Base-by-base conservation (phyloP, 2,797 vertebrate species). In the Meriones psammophilus region DNA sequence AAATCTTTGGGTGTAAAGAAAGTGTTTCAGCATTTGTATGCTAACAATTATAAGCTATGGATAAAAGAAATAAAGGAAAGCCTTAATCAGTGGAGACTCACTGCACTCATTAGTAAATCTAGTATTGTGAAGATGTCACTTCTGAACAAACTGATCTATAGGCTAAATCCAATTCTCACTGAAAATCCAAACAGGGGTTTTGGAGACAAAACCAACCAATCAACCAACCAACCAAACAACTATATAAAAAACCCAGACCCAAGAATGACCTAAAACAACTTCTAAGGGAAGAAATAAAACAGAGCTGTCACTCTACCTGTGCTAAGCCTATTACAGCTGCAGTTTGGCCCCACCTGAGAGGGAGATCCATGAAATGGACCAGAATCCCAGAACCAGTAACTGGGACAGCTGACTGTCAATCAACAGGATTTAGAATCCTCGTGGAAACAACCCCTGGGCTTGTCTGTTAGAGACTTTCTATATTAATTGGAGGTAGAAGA, bases 61-160 rank as follows among this genome's bases (percentile, higher is more conserved):
- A 95, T 84, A 17, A 88, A 79, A 74, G 79, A 74, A 88, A 54
- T 20, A 84, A 86, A 94, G 66, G n/a, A 68, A 78, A 36, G 78
- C 8, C 58, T 74, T 56, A 73, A 36, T 68, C 33, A 69, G 58
- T 24, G 64, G 68, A 76, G 17, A 85, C 2, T 18, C 4, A 76
- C 2, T 1, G 2, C 80, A 56, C 12, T 81, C 60, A 92, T 8
- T 66, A 68, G 83, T n/a, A 62, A 28, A n/a, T 50, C 26, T 42
- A 69, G 30, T 9, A 64, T 3, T 50, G 64, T 22, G 33, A 78
- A 84, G 62, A 84, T 9, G 30, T 50, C 28, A 85, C 3, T 33
- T 50, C 46, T 95, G 50, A 62, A 87, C 0, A 42, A 42, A 42
- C 6, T 66, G 13, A 87, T 91, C n/a, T 62, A 42, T 68, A 62